Percentiles rank a stretch among this genome's conserved stretches.
Evolutionary conservation across 2,888 invertebrate species (phyloP).

Genomic region (Metallyticus violacea): DNA sequence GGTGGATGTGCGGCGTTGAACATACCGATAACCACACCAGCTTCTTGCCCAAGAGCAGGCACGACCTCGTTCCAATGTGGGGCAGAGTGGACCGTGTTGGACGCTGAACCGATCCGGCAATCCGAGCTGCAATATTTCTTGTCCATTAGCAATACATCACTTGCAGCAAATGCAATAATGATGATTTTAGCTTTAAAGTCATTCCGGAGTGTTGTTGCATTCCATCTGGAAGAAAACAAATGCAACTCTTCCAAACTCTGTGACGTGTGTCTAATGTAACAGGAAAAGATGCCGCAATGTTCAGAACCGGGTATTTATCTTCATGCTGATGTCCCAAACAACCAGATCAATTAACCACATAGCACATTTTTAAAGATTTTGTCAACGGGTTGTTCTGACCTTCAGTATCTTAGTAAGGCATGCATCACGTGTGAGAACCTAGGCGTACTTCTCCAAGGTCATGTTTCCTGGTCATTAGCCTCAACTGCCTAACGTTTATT

Average conservation of each 20-base stretch:
- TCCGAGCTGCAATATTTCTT: background rate
- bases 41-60: background rate
- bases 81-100: background rate
- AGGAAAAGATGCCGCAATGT: too few species aligned
- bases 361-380: background rate
- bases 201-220: too few species aligned
- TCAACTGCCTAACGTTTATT: background rate
- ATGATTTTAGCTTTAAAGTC: too few species aligned
- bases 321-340: background rate
- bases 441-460: background rate
- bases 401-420: background rate
- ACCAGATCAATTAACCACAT: background rate
- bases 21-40: background rate
- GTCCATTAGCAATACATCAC: too few species aligned
- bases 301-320: too few species aligned
- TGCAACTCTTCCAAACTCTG: too few species aligned
- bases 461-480: background rate
- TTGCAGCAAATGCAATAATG: too few species aligned
- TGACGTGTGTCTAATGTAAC: too few species aligned
- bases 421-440: background rate
- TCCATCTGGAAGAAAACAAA: too few species aligned
- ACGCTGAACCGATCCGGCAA: background rate
- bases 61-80: background rate
- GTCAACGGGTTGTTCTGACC: background rate
- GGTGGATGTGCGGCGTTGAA: background rate